Conservation (phyloP, 92 coral and sea anemone species). For the Plumapathes pennacea region DNA sequence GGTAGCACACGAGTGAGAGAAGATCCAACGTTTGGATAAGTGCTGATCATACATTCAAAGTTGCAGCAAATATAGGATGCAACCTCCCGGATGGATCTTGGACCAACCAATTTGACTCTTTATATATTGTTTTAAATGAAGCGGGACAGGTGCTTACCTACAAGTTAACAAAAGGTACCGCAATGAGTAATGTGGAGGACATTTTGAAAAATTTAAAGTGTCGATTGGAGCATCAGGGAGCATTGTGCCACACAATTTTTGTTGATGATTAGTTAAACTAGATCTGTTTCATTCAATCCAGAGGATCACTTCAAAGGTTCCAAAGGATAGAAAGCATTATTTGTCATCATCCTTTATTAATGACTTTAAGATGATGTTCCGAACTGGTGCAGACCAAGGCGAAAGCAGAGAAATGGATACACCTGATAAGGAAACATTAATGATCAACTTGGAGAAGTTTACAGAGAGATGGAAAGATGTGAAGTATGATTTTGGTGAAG, state of each 20-base stretch:
- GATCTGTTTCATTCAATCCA: conserved; percentile 36
- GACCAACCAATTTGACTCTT: conserved; percentile 21
- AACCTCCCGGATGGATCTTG: conserved; percentile 27
- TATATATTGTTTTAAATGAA: conserved; percentile 18
- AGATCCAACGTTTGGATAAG: conserved; percentile 29
- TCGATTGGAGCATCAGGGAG: conserved; percentile 16
- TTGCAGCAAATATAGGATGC: conserved; percentile 31
- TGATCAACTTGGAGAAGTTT: conserved; percentile 23
- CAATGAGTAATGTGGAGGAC: conserved; percentile 26
- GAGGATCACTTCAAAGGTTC: conserved; percentile 12
- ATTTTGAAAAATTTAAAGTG: conserved; percentile 10
- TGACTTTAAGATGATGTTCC: conserved; percentile 26
- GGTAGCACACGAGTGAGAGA: conserved; percentile 6
- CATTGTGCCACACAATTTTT: conserved; percentile 15
- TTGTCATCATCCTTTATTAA: conserved; percentile 29
- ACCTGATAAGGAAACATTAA: conserved; percentile 13
- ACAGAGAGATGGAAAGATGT: conserved; percentile 40
- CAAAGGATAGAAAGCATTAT: conserved; percentile 15
- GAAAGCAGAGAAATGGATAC: conserved; percentile 26
- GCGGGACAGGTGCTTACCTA: conserved; percentile 23
- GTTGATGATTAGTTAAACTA: conserved; percentile 25
- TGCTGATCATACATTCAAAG: conserved; percentile 21
- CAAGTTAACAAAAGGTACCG: conserved; percentile 31
- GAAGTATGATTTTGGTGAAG: conserved; percentile 23
- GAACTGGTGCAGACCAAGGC: conserved; percentile 30